Base-by-base conservation (phyloP, 2,888 invertebrate species). In the Hyles lineata region DNA sequence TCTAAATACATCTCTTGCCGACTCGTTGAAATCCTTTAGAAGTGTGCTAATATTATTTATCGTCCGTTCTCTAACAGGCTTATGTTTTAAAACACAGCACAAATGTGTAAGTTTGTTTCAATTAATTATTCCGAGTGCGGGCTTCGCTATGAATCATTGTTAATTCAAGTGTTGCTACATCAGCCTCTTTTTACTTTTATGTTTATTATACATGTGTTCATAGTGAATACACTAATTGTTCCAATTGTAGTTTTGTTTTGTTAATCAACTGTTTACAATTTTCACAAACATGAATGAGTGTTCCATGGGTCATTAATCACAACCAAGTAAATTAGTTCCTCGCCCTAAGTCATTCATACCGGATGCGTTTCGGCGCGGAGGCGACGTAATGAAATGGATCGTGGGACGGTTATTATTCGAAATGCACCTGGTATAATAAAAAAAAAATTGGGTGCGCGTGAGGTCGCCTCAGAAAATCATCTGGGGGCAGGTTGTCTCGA, bases 121-220 rank as follows among this genome's bases (percentile, higher is more conserved):
- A 81, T 73, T 78, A 80, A 74, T 82, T 78, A 77, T 83, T 82
- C 80, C 81, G 78, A 83, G 78, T 79, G 11, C 21, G 17, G 21
- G 67, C 71, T 79, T 70, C 73, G 76, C 74, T 76, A 82, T 90
- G 88, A 90, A 85, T 90, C 89, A 91, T 82, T 88, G 86, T 90
- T 87, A 83, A 84, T 86, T 85, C 90, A 90, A 89, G 88, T 91
- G 90, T 86, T 86, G 21, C 50, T 23, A 35, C 79, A 77, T 78
- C 80, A 77, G 74, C 82, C 78, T 79, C 76, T 70, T 82, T 82
- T 78, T 78, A 72, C 74, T 81, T 83, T 82, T 83, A 80, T 83
- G 76, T 80, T 82, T 78, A 82, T 80, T 74, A 76, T 78, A 77
- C 79, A 50, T 6, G 80, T 75, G 75, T 81, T 83, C 77, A 77